phyloP scores from a whole-genome alignment of 2,888 invertebrate species.

The Timandra comae region DNA sequence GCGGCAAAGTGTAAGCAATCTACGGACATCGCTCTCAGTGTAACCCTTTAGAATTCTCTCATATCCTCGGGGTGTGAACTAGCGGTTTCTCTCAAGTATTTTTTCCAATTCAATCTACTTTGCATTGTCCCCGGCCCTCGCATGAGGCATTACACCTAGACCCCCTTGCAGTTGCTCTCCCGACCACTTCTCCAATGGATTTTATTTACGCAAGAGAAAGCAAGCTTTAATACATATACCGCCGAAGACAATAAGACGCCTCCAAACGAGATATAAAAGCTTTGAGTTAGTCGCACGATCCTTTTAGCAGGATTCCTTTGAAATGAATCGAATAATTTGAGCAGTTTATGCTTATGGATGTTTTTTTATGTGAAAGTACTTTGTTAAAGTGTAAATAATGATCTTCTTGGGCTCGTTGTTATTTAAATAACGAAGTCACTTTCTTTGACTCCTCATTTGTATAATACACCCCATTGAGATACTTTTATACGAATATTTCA shows the following conservation, averaged over 20 bases:
- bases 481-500: no score
- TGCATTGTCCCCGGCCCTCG: constrained; percentile 72
- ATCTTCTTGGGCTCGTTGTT: constrained; percentile 24
- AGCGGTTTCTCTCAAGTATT: constrained; percentile 64
- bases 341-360: constrained; percentile 61
- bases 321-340: constrained; percentile 75
- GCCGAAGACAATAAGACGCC: constrained; percentile 72
- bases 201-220: constrained; percentile 76
- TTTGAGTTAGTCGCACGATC: constrained; percentile 72
- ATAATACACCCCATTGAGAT: not conserved
- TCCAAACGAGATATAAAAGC: constrained; percentile 74
- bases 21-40: constrained; percentile 56
- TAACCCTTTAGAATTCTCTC: constrained; percentile 57
- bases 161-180: constrained; percentile 63
- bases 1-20: constrained; percentile 34
- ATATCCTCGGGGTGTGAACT: constrained; percentile 54
- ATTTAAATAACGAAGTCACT: constrained; percentile 28
- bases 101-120: constrained; percentile 77
- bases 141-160: constrained; percentile 74
- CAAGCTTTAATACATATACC: constrained; percentile 74
- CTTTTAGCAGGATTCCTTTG: constrained; percentile 73
- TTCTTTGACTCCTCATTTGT: constrained; percentile 5
- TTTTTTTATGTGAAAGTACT: constrained; percentile 57
- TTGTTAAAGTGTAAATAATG: constrained; percentile 57
- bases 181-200: constrained; percentile 67